Evolutionary conservation across 2,113 vertebrate species (phyloP).

Genomic region (Eurypyga helias): DNA sequence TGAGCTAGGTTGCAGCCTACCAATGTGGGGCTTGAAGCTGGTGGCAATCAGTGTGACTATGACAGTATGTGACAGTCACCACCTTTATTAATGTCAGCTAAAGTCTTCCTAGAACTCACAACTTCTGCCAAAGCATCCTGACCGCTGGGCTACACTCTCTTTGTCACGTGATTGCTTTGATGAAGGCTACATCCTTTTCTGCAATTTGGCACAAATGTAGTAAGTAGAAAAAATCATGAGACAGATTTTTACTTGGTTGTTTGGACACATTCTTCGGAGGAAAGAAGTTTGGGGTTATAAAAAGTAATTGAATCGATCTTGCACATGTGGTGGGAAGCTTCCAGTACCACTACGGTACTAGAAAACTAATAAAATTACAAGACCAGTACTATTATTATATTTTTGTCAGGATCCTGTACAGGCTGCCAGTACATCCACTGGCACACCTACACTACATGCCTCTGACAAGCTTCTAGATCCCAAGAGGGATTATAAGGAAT

Average conservation of each 20-base stretch:
- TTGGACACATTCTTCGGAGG: background rate
- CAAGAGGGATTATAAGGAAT: background rate
- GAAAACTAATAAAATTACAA: background rate
- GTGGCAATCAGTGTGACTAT: background rate
- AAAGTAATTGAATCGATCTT: background rate
- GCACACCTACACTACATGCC: background rate
- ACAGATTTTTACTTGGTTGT: background rate
- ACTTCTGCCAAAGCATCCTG: background rate
- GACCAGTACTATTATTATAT: background rate
- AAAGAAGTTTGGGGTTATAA: background rate
- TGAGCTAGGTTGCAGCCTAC: background rate
- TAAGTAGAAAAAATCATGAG: background rate
- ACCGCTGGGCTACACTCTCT: too few relatives aligned
- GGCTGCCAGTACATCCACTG: background rate
- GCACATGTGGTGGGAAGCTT: background rate
- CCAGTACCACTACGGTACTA: background rate
- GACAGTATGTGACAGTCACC: background rate
- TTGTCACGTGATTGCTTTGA: background rate
- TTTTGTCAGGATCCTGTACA: background rate
- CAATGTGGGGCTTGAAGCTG: background rate
- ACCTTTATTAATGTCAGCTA: background rate
- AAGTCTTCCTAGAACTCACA: background rate
- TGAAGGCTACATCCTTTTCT: background rate
- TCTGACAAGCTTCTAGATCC: background rate
- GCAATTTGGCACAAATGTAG: background rate